phyloP scores from a whole-genome alignment of 2,888 invertebrate genomes.

The Phragmatobia fuliginosa region DNA sequence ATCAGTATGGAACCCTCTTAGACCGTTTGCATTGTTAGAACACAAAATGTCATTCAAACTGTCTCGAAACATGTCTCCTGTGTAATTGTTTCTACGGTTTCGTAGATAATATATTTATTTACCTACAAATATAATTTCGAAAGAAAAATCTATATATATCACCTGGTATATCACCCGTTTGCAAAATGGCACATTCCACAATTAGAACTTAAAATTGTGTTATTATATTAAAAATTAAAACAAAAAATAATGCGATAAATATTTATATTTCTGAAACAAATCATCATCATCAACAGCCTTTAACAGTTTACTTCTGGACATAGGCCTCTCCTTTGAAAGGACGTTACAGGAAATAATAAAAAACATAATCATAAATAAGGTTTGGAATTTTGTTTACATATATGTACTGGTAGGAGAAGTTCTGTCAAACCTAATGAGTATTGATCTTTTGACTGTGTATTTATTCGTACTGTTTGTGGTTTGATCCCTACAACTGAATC shows the following conservation, averaged over 20 bases:
- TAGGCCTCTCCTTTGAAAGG: too few species aligned
- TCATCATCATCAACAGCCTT: too few species aligned
- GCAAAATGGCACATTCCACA: too few species aligned
- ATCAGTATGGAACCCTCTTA: conserved; percentile 34
- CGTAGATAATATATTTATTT: neutral
- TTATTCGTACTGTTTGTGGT: conserved; percentile 12
- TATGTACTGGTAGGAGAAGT: neutral
- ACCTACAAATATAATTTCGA: neutral
- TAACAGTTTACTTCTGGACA: too few species aligned
- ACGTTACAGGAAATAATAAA: too few species aligned
- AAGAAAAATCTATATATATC: too few species aligned
- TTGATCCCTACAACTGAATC: neutral
- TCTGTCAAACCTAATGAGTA: conserved; percentile 4
- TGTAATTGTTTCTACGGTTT: conserved; percentile 19
- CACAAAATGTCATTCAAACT: conserved; percentile 30
- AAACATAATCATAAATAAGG: neutral
- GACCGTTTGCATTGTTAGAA: conserved; percentile 33
- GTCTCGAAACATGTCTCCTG: conserved; percentile 13
- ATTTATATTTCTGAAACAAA: too few species aligned
- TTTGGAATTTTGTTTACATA: neutral
- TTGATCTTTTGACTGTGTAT: conserved; percentile 14
- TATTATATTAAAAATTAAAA: too few species aligned
- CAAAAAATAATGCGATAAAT: too few species aligned
- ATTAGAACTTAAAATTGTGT: too few species aligned
- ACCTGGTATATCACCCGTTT: too few species aligned